These are phyloP conservation scores for Chelon auratus DNA, from an alignment of 2,797 vertebrate genomes.

Conservation along the genomic window DNA sequence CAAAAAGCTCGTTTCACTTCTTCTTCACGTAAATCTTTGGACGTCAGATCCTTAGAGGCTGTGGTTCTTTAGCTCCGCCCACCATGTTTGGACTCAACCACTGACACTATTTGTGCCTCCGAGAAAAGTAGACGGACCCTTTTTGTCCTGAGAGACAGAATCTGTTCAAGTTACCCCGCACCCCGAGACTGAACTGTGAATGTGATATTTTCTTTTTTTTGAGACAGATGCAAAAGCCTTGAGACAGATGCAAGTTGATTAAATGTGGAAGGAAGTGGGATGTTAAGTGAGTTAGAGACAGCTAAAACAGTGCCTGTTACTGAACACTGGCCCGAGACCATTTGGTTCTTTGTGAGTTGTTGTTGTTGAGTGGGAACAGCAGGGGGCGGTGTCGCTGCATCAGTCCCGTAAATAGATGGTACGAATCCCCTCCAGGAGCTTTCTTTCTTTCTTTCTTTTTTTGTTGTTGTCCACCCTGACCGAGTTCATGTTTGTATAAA, in stretches of 20 bases:
- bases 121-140: neutral
- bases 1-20: neutral
- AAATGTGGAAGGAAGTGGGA: constrained; percentile 12
- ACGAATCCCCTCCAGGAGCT: constrained; percentile 64
- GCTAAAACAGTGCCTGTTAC: constrained; percentile 48
- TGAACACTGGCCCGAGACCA: constrained; percentile 13
- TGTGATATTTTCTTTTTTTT: constrained; percentile 30
- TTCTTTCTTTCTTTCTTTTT: constrained; percentile 9
- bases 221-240: constrained; percentile 11
- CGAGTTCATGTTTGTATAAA: constrained; percentile 73
- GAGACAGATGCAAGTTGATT: constrained; percentile 14
- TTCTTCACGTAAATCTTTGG: too few relatives aligned
- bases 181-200: constrained; percentile 61
- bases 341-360: constrained; percentile 36
- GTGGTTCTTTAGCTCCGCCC: constrained; percentile 8
- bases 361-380: constrained; percentile 61
- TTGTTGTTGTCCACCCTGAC: constrained; percentile 28
- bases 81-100: neutral
- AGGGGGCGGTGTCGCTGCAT: constrained; percentile 67
- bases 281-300: constrained; percentile 10
- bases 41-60: neutral
- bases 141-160: neutral
- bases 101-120: neutral
- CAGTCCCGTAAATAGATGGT: constrained; percentile 69
- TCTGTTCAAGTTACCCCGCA: neutral